Base-by-base conservation (phyloP, 1,140 invertebrate genomes). In the Armadillidium nasatum region DNA sequence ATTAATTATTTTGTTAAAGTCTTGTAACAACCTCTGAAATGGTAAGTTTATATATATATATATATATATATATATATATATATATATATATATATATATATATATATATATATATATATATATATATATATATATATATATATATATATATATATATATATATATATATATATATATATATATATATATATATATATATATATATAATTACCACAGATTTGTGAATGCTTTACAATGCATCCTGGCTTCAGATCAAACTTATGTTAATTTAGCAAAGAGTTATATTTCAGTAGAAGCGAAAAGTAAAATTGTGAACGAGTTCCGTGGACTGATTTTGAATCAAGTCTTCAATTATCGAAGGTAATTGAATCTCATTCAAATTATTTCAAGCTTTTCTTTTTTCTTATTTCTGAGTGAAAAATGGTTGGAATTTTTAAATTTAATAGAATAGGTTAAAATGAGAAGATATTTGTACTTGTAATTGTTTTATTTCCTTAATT, bases 261-360 rank as follows among this genome's bases (percentile, higher is more conserved):
- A 93, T 80, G 85, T 92, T 74, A 92, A 91, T 82, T 88, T 92
- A 84, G 92, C 91, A 0, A 94, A 93, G 83, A 92, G 89, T 84
- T 84, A 93, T 4, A 88, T 94, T 19, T 86, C 87, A 54, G 85
- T 88, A 3, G 89, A 91, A 73, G 90, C 90, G 77, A 89, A 91
- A 54, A 91, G 91, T 10, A 87, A 89, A 10, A 87, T 93, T 78
- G 84, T 93, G 0, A 89, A 89, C 81, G 86, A 89, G 22, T 88
- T 93, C 79, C 88, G 88, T 0, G 88, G 89, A 78, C 92, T 94
- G 91, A 89, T 94, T 54, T 87, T 91, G 75, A 87, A 87, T 78
- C 91, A 92, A 82, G 87, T 92, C 77, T 84, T 87, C 15, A 88
- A 88, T 81, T 89, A 87, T 83, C 85, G 85, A 78, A 88, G 86